These are phyloP conservation scores for Pristis pectinata DNA, from an alignment of 2,797 vertebrate genomes.

Conservation along the genomic window DNA sequence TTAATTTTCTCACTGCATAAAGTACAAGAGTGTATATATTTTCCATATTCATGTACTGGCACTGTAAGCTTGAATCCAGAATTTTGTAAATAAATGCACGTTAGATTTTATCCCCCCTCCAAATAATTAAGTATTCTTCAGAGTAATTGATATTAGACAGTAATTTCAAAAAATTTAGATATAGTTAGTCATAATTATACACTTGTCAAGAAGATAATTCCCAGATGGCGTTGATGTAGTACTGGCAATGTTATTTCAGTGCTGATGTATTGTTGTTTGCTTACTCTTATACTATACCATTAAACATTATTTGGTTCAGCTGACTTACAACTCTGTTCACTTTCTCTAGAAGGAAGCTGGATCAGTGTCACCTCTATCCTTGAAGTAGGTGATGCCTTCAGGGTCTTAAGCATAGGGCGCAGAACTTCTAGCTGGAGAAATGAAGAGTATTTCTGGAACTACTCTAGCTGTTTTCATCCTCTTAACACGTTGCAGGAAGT, in stretches of 20 bases:
- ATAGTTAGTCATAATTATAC: not conserved
- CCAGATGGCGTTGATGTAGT: not conserved
- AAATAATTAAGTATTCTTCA: not conserved
- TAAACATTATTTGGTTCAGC: not conserved
- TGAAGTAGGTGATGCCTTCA: constrained; percentile 28
- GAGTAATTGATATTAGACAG: not conserved
- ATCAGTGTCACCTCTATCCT: constrained; percentile 17
- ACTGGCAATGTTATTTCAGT: not conserved
- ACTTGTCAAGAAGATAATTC: not conserved
- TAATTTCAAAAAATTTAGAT: not conserved
- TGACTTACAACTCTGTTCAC: constrained; percentile 4
- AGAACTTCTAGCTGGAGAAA: constrained; percentile 12
- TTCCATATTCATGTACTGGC: not conserved
- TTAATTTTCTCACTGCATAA: not conserved
- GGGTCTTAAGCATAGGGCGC: constrained; percentile 20
- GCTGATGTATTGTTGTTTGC: constrained; percentile 6
- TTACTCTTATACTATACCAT: not conserved
- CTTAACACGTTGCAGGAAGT: constrained; percentile 19
- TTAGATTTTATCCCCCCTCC: not conserved
- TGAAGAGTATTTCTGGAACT: constrained; percentile 30
- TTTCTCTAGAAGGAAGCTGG: constrained; percentile 34
- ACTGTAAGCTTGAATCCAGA: not conserved
- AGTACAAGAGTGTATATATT: not conserved
- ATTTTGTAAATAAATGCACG: not conserved
- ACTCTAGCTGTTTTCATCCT: constrained; percentile 29